These are phyloP conservation scores for Eutrigla gurnardus DNA, from an alignment of 2,797 vertebrate species.

Conservation along the genomic window DNA sequence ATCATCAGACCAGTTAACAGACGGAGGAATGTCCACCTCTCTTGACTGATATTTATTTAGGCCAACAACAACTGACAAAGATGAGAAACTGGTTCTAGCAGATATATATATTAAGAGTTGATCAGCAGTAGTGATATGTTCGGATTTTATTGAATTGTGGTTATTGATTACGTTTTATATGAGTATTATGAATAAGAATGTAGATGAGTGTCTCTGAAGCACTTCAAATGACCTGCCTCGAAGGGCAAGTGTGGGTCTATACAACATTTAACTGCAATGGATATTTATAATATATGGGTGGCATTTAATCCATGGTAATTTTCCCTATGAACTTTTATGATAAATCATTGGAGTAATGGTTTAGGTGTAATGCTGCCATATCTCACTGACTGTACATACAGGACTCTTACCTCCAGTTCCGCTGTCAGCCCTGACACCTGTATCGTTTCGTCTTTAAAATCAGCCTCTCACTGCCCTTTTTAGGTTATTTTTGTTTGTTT, in stretches of 20 bases:
- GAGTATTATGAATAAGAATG: slow-evolving; percentile 85
- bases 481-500: slow-evolving; percentile 54
- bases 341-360: slow-evolving; percentile 37
- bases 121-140: slow-evolving; percentile 70
- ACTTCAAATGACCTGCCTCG: slow-evolving; percentile 81
- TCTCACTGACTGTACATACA: slow-evolving; percentile 44
- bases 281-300: slow-evolving; percentile 72
- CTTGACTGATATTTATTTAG: slow-evolving; percentile 83
- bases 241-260: slow-evolving; percentile 62
- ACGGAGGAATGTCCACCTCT: slow-evolving; percentile 57
- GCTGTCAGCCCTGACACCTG: slow-evolving; percentile 37
- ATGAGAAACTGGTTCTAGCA: slow-evolving; percentile 61
- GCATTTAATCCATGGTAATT: slow-evolving; percentile 53
- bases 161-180: slow-evolving; percentile 76
- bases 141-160: slow-evolving; percentile 67
- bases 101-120: slow-evolving; percentile 71
- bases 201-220: slow-evolving; percentile 86
- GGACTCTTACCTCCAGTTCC: slow-evolving; percentile 41
- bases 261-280: slow-evolving; percentile 57
- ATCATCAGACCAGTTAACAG: slow-evolving; percentile 50
- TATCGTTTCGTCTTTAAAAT: slow-evolving; percentile 65
- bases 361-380: slow-evolving; percentile 37
- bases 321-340: slow-evolving; percentile 42
- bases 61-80: slow-evolving; percentile 60
- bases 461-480: slow-evolving; percentile 83